phyloP scores from a whole-genome alignment of 2,113 vertebrate species.

The Pardalotus punctatus region DNA sequence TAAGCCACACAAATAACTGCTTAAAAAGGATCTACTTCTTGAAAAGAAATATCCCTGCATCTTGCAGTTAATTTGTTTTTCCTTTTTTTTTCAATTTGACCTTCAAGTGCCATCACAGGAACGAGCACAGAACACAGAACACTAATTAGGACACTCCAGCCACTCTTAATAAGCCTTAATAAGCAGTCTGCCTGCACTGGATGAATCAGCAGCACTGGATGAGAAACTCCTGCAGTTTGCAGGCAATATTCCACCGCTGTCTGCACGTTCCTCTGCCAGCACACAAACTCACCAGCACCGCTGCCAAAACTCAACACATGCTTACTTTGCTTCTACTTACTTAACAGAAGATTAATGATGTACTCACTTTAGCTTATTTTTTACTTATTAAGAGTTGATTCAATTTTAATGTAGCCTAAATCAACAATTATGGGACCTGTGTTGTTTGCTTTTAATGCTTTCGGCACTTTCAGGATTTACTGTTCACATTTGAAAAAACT shows the following conservation, averaged over 20 bases:
- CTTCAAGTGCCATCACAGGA: not conserved
- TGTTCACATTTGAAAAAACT: not conserved
- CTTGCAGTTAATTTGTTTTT: not conserved
- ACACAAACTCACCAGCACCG: not conserved
- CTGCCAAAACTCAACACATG: not conserved
- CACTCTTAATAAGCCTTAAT: not conserved
- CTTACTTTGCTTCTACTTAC: not conserved
- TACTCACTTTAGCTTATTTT: constrained; percentile 9
- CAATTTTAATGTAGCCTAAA: constrained; percentile 16
- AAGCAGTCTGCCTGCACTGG: not conserved
- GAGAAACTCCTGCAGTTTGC: not conserved
- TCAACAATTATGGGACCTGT: constrained; percentile 4
- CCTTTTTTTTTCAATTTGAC: not conserved
- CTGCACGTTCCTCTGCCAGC: not conserved
- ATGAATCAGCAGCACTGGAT: not conserved
- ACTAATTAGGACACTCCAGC: not conserved
- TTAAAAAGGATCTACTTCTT: not conserved
- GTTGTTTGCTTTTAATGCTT: constrained; percentile 6
- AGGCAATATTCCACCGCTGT: not conserved
- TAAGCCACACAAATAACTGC: not conserved
- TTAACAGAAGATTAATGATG: constrained; percentile 19
- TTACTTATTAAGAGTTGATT: constrained; percentile 34
- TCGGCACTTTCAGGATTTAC: constrained; percentile 8
- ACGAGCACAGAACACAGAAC: not conserved
- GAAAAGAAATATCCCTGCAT: not conserved